phyloP scores from a whole-genome alignment of 2,113 vertebrate species.

The Nothoprocta perdicaria region DNA sequence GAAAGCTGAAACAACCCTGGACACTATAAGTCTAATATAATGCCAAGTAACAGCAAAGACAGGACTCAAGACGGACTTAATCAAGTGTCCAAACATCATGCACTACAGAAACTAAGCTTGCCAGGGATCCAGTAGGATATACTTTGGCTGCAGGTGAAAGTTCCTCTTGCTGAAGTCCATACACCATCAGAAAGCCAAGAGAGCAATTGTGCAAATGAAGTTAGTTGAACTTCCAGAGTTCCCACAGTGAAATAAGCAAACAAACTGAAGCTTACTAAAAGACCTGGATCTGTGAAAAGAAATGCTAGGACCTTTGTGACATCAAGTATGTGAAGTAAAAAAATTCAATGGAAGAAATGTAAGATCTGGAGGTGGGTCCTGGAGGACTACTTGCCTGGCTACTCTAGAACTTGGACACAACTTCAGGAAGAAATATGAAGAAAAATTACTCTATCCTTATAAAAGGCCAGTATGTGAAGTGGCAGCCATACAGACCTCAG shows the following conservation, averaged over 20 bases:
- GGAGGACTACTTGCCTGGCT: background rate
- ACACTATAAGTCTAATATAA: background rate
- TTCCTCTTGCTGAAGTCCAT: background rate
- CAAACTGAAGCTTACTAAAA: background rate
- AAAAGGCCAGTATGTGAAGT: background rate
- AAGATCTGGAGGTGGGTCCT: background rate
- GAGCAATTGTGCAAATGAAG: background rate
- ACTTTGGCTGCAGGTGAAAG: background rate
- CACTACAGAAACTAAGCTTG: background rate
- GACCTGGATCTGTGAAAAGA: background rate
- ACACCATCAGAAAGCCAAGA: background rate
- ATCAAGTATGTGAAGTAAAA: background rate
- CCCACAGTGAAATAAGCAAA: background rate
- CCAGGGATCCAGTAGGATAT: background rate
- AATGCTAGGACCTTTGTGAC: background rate
- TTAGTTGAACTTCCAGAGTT: background rate
- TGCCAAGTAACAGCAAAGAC: background rate
- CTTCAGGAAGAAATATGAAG: conserved; percentile 1
- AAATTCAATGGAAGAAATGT: background rate
- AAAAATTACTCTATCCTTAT: background rate
- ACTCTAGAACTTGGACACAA: background rate
- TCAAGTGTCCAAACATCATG: background rate
- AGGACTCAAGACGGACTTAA: background rate
- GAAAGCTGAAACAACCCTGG: conserved; percentile 21
- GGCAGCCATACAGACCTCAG: background rate